Percentiles rank a stretch among this genome's conserved stretches.
These are phyloP conservation scores for Meandrina meandrites DNA, from an alignment of 92 coral and sea anemone genomes.

Conservation along the genomic window DNA sequence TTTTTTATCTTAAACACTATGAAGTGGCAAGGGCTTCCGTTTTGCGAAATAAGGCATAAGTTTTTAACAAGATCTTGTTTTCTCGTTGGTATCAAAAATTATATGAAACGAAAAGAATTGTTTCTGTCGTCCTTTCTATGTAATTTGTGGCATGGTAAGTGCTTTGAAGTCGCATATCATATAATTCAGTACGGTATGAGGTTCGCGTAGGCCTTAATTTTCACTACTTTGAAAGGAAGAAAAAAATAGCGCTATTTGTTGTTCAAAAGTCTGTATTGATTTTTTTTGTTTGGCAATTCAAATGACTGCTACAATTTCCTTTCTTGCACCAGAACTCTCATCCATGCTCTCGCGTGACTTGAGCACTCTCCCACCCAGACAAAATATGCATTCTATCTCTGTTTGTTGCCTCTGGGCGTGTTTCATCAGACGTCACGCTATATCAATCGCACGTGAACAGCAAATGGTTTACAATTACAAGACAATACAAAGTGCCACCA, in stretches of 20 bases:
- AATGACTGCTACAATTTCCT: neutral
- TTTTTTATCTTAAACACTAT: conserved; percentile 11
- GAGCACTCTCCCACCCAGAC: neutral
- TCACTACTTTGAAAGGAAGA: neutral
- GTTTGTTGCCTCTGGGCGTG: conserved; percentile 11
- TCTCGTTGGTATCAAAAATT: neutral
- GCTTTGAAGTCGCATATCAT: neutral
- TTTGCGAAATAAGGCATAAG: conserved; percentile 20
- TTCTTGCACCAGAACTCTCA: conserved; percentile 14
- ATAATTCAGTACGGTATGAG: neutral
- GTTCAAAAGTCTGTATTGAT: neutral
- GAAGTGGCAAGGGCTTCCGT: conserved; percentile 21
- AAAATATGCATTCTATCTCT: neutral
- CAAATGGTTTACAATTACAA: conserved; percentile 28
- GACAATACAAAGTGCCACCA: neutral
- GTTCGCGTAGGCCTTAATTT: neutral
- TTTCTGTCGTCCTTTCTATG: neutral
- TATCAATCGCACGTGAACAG: conserved; percentile 37
- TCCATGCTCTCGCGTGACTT: conserved; percentile 30
- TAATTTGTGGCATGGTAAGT: neutral
- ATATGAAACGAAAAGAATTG: neutral
- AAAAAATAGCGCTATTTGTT: neutral
- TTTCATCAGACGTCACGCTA: conserved; percentile 42
- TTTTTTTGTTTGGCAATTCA: conserved; percentile 10
- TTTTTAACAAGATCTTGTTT: neutral